Percentiles rank a stretch among this genome's conserved stretches.
These are phyloP conservation scores for Moxostoma hubbsi DNA, from an alignment of 2,797 vertebrate genomes.

Conservation along the genomic window DNA sequence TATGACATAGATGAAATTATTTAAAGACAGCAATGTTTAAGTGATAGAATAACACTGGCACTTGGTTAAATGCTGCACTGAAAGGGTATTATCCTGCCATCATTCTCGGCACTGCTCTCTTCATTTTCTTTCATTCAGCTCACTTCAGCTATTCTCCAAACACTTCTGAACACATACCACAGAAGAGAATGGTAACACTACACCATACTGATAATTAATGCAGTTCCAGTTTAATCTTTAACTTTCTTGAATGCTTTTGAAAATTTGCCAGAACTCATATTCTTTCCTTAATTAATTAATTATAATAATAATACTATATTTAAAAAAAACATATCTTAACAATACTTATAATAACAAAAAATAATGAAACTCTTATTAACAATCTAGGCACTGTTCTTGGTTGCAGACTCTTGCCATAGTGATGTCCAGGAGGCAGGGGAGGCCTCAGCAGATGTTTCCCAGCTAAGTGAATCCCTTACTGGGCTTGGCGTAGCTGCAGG, in stretches of 20 bases:
- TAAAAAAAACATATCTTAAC: background rate
- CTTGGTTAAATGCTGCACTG: too few species aligned
- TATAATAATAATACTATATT: background rate
- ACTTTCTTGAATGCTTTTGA: too few species aligned
- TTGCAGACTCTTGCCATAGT: conserved; percentile 73
- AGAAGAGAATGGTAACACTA: too few species aligned
- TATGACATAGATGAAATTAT: background rate
- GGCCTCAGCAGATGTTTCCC: conserved; percentile 74
- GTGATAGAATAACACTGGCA: background rate
- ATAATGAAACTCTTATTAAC: background rate
- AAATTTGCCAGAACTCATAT: too few species aligned
- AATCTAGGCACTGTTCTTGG: background rate
- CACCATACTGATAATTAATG: too few species aligned
- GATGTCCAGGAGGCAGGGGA: conserved; percentile 44
- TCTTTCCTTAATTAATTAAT: too few species aligned
- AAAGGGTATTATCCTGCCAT: background rate
- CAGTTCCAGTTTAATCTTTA: too few species aligned
- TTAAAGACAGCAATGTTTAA: background rate
- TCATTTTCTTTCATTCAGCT: background rate
- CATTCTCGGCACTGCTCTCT: background rate
- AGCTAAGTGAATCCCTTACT: conserved; percentile 70
- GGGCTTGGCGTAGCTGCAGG: conserved; percentile 68
- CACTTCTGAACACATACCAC: too few species aligned
- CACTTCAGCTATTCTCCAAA: too few species aligned
- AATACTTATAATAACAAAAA: background rate